These are phyloP conservation scores for Adoxophyes honmai DNA, from an alignment of 1,140 invertebrate species.

Conservation along the genomic window DNA sequence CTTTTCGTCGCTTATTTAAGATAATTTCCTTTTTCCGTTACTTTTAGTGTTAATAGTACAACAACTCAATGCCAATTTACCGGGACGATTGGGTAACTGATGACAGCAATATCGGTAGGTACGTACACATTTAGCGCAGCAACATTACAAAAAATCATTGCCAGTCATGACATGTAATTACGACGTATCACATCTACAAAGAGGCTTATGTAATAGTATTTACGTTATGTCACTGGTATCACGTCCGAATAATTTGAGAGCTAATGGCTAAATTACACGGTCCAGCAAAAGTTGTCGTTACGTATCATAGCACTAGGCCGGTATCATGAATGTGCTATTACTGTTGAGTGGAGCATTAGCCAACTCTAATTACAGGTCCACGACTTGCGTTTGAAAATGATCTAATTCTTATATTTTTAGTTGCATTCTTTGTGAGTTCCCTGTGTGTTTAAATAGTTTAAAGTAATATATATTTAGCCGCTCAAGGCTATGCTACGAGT, in stretches of 20 bases:
- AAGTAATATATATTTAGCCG: too few species aligned
- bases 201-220: neutral
- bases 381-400: too few species aligned
- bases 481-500: too few species aligned
- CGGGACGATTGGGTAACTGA: constrained; percentile 1
- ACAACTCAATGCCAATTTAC: neutral
- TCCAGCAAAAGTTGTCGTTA: neutral
- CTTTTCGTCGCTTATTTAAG: neutral
- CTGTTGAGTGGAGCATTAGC: too few species aligned
- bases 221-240: neutral
- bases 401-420: too few species aligned
- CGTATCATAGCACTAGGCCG: neutral
- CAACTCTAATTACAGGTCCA: too few species aligned
- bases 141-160: constrained; percentile 11
- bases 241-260: constrained; percentile 1
- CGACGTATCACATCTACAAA: neutral
- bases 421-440: too few species aligned
- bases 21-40: neutral
- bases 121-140: neutral
- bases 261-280: constrained; percentile 1
- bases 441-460: too few species aligned
- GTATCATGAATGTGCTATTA: too few species aligned
- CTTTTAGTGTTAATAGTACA: neutral
- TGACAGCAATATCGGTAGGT: neutral
- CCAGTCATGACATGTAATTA: constrained; percentile 13